Base-by-base conservation (phyloP, 2,797 vertebrate species). In the Chrosomus eos region DNA sequence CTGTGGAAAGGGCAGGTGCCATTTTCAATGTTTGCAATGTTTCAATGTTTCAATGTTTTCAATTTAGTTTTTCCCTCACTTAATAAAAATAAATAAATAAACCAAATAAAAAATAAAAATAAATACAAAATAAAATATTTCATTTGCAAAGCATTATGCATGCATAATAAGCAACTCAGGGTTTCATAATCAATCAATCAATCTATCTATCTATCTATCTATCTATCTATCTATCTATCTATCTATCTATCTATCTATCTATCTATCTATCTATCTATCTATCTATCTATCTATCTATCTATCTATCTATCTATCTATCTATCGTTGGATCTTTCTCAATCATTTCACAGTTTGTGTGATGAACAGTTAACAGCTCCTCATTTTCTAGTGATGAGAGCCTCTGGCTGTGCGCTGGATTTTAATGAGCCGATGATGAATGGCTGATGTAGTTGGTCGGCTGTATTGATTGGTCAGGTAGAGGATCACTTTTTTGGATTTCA, bases 1-100 rank as follows among this genome's bases (percentile, higher is more conserved):
- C 62, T 55, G 62, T 23, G 75, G 43, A 85, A 87, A 87, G 74
- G 71, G 21, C 66, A 68, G 4, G 14, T 60, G 86, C 76, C 79
- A 21, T 28, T 78, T 67, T 85, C 67, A 70, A 64, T 53, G 28
- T 26, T 51, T 64, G 55, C 21, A n/a, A n/a, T n/a, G n/a, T n/a
- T n/a, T n/a, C n/a, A n/a, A n/a, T n/a, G n/a, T n/a, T n/a, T n/a
- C n/a, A n/a, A n/a, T n/a, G n/a, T n/a, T n/a, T n/a, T n/a, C n/a
- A n/a, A 36, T 64, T 36, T 21, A 11, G 7, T 73, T 28, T 71
- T 48, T 48, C 38, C 31, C 7, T 26, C 28, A 9, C 26, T 67
- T 26, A 71, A 45, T 70, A 40, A 6, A 67, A 21, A 67, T 2
- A 43, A 45, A 70, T n/a, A 40, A 26, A 72, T 18, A 18, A 43